These are phyloP conservation scores for Oryzias dopingdopingensis DNA, from an alignment of 2,797 vertebrate species.

Conservation along the genomic window DNA sequence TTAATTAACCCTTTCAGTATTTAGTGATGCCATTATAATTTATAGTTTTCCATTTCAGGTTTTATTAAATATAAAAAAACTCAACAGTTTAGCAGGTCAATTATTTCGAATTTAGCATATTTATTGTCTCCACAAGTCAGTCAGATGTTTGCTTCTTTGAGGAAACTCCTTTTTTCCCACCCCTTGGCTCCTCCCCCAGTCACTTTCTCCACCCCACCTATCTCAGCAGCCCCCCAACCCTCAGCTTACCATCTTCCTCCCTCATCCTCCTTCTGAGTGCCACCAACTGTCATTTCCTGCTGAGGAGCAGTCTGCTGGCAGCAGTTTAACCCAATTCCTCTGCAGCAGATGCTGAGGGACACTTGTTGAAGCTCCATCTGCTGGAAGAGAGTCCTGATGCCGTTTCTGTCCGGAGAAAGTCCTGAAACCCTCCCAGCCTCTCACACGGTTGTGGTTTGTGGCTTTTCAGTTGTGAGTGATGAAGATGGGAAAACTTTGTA, in stretches of 20 bases:
- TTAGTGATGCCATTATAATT: no score
- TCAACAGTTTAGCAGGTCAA: no score
- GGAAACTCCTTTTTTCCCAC: not conserved
- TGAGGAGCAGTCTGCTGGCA: slow-evolving; percentile 33
- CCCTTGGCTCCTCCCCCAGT: slow-evolving; percentile 55
- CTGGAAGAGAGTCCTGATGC: slow-evolving; percentile 11
- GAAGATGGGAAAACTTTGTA: not conserved
- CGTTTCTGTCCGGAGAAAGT: slow-evolving; percentile 38
- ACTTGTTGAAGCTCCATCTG: slow-evolving; percentile 25
- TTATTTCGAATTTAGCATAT: no score
- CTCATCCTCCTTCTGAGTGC: not conserved
- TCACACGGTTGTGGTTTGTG: slow-evolving; percentile 2
- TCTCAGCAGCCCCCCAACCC: slow-evolving; percentile 10
- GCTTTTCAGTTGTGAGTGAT: slow-evolving; percentile 1
- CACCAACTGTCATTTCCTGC: slow-evolving; percentile 38
- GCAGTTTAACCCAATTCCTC: slow-evolving; percentile 62
- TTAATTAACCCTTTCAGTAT: no score
- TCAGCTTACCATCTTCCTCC: not conserved
- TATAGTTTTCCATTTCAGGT: no score
- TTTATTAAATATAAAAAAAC: no score
- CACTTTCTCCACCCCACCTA: slow-evolving; percentile 8
- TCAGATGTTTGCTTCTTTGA: no score
- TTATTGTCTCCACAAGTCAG: no score
- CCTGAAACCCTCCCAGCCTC: not conserved
- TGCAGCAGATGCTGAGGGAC: slow-evolving; percentile 37